phyloP scores from a whole-genome alignment of 2,888 invertebrate species.

The Sphecodes monilicornis region DNA sequence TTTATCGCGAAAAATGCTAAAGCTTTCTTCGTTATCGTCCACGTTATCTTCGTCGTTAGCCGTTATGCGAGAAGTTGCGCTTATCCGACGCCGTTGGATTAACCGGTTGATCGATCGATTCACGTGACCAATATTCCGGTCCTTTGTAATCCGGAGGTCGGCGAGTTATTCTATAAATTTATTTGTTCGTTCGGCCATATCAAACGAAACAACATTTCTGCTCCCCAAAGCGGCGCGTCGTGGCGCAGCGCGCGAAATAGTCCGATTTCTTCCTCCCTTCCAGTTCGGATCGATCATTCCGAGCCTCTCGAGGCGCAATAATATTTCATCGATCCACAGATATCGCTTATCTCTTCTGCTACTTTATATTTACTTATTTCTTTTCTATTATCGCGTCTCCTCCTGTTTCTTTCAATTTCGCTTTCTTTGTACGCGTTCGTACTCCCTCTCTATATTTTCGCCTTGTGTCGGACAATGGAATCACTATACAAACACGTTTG shows the following conservation, averaged over 20 bases:
- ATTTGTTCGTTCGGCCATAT: background rate
- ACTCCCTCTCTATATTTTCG: too few relatives aligned
- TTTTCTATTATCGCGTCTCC: background rate
- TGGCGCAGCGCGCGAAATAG: background rate
- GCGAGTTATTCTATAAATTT: background rate
- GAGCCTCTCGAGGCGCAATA: background rate
- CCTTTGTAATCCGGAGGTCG: conserved; percentile 10
- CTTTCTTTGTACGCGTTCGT: background rate
- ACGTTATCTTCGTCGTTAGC: background rate
- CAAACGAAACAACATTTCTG: background rate
- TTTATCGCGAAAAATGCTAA: conserved; percentile 3
- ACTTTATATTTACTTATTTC: background rate
- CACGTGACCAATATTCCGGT: conserved; percentile 1
- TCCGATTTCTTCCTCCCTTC: background rate
- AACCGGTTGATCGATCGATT: conserved; percentile 31
- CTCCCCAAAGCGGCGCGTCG: background rate
- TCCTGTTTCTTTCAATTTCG: background rate
- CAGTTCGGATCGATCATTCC: background rate
- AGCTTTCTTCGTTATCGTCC: conserved; percentile 12
- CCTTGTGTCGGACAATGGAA: background rate
- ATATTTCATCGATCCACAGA: background rate
- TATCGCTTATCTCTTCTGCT: background rate
- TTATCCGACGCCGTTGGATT: conserved; percentile 33
- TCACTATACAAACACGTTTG: too few relatives aligned
- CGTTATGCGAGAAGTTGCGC: conserved; percentile 24